A percentile compares a stretch with the other conserved stretches of the same genome.
Conservation (phyloP, 2,888 invertebrate species). For the Spatulosminthurus flaviceps region DNA sequence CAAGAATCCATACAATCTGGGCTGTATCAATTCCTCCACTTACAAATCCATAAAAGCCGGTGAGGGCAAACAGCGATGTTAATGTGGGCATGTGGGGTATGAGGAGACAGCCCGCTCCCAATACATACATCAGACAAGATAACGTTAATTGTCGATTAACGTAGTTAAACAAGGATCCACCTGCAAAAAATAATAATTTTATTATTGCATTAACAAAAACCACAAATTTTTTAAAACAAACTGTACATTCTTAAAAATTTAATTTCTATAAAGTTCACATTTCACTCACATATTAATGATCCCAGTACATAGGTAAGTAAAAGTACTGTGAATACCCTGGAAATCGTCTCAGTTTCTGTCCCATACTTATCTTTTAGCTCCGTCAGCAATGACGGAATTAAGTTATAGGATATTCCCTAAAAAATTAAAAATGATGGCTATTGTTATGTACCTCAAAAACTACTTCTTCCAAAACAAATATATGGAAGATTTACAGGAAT, state of each 20-base stretch:
- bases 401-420: conserved; percentile 54
- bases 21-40: conserved; percentile 54
- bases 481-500: too few species aligned
- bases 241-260: too few species aligned
- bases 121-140: conserved; percentile 39
- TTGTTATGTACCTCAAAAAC: too few species aligned
- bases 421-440: too few species aligned
- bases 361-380: conserved; percentile 53
- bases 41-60: conserved; percentile 51
- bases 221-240: too few species aligned
- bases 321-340: conserved; percentile 52
- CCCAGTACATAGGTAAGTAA: conserved; percentile 49
- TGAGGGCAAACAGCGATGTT: conserved; percentile 44
- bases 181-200: conserved; percentile 42
- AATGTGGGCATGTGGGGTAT: conserved; percentile 49
- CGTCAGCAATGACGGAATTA: conserved; percentile 50
- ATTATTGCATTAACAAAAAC: not conserved
- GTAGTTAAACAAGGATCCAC: conserved; percentile 49
- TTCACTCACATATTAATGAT: conserved; percentile 51
- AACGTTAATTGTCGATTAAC: conserved; percentile 52
- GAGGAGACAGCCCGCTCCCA: conserved; percentile 37
- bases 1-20: conserved; percentile 58
- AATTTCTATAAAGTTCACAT: not conserved
- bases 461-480: too few species aligned
- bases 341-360: conserved; percentile 49